These are phyloP conservation scores for Polydrusus cervinus DNA, from an alignment of 2,888 invertebrate species.

Conservation along the genomic window DNA sequence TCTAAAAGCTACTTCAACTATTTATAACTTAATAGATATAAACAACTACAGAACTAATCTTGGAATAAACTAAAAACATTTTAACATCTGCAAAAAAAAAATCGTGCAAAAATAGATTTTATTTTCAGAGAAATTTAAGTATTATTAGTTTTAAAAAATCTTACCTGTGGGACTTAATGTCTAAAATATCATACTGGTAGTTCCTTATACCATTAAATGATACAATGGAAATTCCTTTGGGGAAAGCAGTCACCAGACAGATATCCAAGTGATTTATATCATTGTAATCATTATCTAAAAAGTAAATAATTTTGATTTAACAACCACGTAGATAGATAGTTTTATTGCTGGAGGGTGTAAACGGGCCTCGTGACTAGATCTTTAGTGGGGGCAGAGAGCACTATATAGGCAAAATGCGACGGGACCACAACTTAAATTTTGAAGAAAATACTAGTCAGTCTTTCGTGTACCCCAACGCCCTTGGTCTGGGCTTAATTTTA, in stretches of 20 bases:
- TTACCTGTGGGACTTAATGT: slow-evolving; percentile 65
- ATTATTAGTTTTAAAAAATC: neutral
- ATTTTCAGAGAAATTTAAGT: neutral
- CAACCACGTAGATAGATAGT: too few species aligned
- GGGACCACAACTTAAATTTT: too few species aligned
- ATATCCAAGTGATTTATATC: slow-evolving; percentile 53
- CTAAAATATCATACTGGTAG: slow-evolving; percentile 60
- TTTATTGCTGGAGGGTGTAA: too few species aligned
- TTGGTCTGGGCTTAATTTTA: too few species aligned
- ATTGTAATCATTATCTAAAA: slow-evolving; percentile 57
- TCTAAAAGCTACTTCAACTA: neutral
- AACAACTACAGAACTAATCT: too few species aligned
- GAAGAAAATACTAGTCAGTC: too few species aligned
- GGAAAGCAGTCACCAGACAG: slow-evolving; percentile 60
- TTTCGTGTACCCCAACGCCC: too few species aligned
- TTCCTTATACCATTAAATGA: slow-evolving; percentile 58
- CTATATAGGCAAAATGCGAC: too few species aligned
- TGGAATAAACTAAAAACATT: neutral
- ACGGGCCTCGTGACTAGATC: too few species aligned
- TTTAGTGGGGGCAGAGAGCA: too few species aligned
- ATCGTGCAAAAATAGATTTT: neutral
- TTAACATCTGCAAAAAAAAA: too few species aligned
- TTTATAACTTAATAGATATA: neutral
- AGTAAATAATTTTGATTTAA: neutral
- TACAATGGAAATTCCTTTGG: slow-evolving; percentile 60